Evolutionary conservation across 1,140 invertebrate species (phyloP).

Genomic region (Brachionus manjavacas): DNA sequence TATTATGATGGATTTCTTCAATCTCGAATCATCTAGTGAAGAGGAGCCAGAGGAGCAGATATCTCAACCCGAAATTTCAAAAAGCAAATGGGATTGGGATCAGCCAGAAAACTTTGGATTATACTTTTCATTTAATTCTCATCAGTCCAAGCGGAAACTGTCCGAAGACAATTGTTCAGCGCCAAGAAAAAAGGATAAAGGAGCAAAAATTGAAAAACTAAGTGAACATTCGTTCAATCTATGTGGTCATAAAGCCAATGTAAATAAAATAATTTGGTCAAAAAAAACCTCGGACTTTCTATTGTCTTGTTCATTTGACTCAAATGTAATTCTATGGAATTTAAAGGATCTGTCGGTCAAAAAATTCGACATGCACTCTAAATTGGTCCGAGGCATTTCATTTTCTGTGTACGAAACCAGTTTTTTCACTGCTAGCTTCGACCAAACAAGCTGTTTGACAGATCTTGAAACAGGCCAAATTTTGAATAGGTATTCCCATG

Average conservation of each 20-base stretch:
- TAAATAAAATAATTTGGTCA: not conserved
- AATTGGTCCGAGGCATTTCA: not conserved
- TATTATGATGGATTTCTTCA: constrained; percentile 20
- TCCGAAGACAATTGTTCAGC: not conserved
- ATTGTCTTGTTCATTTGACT: constrained; percentile 19
- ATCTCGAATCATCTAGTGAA: constrained; percentile 10
- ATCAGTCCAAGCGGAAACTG: not conserved
- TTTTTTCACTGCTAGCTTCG: constrained; percentile 3
- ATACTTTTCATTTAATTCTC: constrained; percentile 18
- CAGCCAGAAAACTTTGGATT: not conserved
- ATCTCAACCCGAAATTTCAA: not conserved
- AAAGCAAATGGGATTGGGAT: constrained; percentile 33
- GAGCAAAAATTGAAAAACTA: not conserved
- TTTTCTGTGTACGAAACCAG: not conserved
- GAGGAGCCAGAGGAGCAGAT: not conserved
- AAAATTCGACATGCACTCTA: not conserved
- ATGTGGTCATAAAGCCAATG: not conserved
- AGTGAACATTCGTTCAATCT: not conserved
- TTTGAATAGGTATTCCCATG: not conserved
- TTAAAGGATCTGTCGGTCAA: not conserved
- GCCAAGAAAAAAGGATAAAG: not conserved
- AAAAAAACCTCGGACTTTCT: not conserved
- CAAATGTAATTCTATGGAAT: constrained; percentile 26
- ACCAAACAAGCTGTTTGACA: constrained; percentile 8
- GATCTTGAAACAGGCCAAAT: not conserved